phyloP scores from a whole-genome alignment of 2,113 vertebrate species.

The Dissostichus mawsoni region DNA sequence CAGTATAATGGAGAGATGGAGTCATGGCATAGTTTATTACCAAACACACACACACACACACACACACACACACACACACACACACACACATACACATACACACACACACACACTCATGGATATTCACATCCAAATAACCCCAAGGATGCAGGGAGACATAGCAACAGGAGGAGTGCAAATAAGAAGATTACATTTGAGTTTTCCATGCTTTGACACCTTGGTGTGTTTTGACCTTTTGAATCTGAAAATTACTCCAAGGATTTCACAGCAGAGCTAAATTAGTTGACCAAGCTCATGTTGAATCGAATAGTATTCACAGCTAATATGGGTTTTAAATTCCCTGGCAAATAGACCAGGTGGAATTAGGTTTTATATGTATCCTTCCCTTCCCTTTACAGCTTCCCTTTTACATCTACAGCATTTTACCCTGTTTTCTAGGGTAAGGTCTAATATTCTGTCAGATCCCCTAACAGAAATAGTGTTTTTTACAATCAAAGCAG shows the following conservation, averaged over 20 bases:
- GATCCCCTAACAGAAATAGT: not conserved
- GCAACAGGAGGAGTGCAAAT: slow-evolving; percentile 56
- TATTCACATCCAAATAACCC: slow-evolving; percentile 53
- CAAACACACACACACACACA: slow-evolving; percentile 13
- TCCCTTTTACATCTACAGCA: too few relatives aligned
- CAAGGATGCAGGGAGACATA: slow-evolving; percentile 27
- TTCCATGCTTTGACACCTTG: slow-evolving; percentile 41
- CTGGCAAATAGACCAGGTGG: not conserved
- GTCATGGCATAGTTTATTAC: slow-evolving; percentile 77
- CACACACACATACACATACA: slow-evolving; percentile 17
- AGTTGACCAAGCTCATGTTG: slow-evolving; percentile 12
- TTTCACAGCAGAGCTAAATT: slow-evolving; percentile 16
- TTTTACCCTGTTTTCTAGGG: not conserved
- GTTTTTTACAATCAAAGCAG: slow-evolving; percentile 10
- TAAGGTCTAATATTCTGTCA: not conserved
- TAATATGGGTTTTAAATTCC: not conserved
- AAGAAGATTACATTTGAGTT: slow-evolving; percentile 56
- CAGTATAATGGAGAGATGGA: slow-evolving; percentile 75
- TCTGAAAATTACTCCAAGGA: slow-evolving; percentile 43
- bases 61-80: slow-evolving; percentile 47
- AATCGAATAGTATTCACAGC: slow-evolving; percentile 1
- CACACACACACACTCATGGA: not conserved
- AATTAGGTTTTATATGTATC: not conserved
- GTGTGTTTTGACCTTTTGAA: slow-evolving; percentile 60
- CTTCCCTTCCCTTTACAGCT: not conserved